phyloP scores from a whole-genome alignment of 2,113 vertebrate species.

The Nothoprocta pentlandii region DNA sequence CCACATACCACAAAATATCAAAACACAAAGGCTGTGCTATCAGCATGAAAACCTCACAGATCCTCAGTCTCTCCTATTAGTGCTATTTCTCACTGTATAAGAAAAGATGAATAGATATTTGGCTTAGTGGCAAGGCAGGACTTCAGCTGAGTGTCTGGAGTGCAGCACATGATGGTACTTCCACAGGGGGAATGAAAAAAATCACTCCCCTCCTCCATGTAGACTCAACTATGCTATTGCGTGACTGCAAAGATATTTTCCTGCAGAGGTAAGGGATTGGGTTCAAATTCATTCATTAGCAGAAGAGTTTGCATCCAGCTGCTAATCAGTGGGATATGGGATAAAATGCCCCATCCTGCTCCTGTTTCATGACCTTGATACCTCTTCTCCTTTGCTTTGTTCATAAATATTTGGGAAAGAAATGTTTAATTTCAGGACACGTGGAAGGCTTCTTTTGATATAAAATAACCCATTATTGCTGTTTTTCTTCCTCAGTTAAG shows the following conservation, averaged over 20 bases:
- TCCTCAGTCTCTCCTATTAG: not conserved
- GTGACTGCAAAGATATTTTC: not conserved
- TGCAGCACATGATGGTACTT: not conserved
- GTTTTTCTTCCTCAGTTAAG: not conserved
- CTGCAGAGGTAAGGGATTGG: not conserved
- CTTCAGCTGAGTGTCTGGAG: not conserved
- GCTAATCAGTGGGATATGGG: not conserved
- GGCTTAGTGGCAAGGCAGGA: not conserved
- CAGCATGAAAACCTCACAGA: not conserved
- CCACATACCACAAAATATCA: not conserved
- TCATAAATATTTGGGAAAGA: fast-evolving
- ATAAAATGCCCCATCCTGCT: not conserved
- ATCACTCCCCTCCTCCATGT: fast-evolving
- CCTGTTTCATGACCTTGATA: fast-evolving
- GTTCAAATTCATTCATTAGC: not conserved
- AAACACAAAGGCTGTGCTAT: not conserved
- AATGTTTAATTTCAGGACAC: not conserved
- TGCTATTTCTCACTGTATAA: not conserved
- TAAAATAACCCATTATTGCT: not conserved
- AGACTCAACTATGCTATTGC: fast-evolving
- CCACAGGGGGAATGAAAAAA: not conserved
- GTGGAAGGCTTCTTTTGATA: not conserved
- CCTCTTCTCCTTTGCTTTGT: not conserved
- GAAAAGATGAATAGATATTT: not conserved
- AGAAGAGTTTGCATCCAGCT: not conserved